Conservation (phyloP, 2,888 invertebrate genomes). For the Eutolmus rufibarbis region DNA sequence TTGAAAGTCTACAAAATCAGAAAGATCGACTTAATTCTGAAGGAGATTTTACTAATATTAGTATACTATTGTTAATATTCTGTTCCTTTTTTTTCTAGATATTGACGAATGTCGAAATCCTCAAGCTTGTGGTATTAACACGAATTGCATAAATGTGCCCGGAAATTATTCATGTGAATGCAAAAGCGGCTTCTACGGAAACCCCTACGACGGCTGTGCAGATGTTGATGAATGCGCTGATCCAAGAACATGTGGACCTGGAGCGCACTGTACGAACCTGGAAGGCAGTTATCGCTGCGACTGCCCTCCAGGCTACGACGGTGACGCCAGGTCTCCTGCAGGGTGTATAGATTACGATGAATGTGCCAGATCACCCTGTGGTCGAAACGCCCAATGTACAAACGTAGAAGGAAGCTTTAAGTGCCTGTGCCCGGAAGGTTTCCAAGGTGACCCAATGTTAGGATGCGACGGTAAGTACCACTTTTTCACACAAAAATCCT, state of each 20-base stretch:
- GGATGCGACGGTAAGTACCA: slow-evolving; percentile 73
- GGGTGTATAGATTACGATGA: slow-evolving; percentile 80
- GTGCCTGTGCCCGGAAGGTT: slow-evolving; percentile 85
- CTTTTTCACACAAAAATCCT: background rate
- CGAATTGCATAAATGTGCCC: slow-evolving; percentile 81
- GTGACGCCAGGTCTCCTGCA: slow-evolving; percentile 73
- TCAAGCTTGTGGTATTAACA: slow-evolving; percentile 81
- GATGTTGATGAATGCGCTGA: slow-evolving; percentile 85
- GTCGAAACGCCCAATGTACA: slow-evolving; percentile 79
- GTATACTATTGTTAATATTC: background rate
- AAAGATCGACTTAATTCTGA: too few species aligned
- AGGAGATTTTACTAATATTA: too few species aligned
- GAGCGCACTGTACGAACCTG: slow-evolving; percentile 81
- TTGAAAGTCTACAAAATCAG: too few species aligned
- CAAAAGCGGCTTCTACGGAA: slow-evolving; percentile 82
- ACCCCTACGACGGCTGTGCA: slow-evolving; percentile 79
- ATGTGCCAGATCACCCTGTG: slow-evolving; percentile 78
- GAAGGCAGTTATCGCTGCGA: slow-evolving; percentile 84
- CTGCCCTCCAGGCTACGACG: slow-evolving; percentile 82
- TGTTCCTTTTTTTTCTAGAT: slow-evolving; percentile 65
- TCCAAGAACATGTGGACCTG: slow-evolving; percentile 76
- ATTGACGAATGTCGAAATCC: slow-evolving; percentile 87
- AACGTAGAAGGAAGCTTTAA: slow-evolving; percentile 81
- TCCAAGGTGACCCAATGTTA: slow-evolving; percentile 77
- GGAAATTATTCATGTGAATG: slow-evolving; percentile 90